These are phyloP conservation scores for Riparia riparia DNA, from an alignment of 2,113 vertebrate genomes.

Conservation along the genomic window DNA sequence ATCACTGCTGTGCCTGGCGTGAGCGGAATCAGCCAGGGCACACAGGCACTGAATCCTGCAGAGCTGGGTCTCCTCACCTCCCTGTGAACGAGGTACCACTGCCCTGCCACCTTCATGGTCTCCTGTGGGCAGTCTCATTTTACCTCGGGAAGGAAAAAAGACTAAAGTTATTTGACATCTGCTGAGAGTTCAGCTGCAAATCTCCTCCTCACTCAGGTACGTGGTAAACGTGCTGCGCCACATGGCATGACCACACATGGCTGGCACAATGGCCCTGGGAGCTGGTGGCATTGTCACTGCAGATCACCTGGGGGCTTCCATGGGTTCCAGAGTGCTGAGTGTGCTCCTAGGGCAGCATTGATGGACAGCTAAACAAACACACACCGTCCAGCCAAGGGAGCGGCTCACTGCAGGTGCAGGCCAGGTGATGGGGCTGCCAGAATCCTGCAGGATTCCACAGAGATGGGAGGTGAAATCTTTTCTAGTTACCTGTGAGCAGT, in stretches of 20 bases:
- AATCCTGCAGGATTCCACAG: background rate
- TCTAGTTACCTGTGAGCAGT: background rate
- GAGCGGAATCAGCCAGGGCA: background rate
- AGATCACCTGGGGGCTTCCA: background rate
- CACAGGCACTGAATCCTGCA: background rate
- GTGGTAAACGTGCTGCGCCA: background rate
- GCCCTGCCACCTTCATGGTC: background rate
- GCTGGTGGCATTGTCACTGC: background rate
- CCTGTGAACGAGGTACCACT: rapidly evolving
- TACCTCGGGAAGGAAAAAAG: background rate
- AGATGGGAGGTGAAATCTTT: background rate
- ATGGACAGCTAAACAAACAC: background rate
- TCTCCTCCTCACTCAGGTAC: background rate
- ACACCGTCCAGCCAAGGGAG: rapidly evolving
- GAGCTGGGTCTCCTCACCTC: background rate
- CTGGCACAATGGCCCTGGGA: background rate
- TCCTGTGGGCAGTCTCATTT: background rate
- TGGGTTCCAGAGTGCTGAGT: background rate
- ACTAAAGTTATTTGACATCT: background rate
- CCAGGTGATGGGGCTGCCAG: background rate
- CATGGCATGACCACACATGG: rapidly evolving
- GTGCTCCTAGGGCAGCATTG: background rate
- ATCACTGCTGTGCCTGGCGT: background rate
- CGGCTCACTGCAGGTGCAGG: background rate
- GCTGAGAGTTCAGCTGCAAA: background rate